A percentile compares a stretch with the other conserved stretches of the same genome.
Evolutionary conservation across 2,888 invertebrate genomes (phyloP).

Genomic region (Galeopsomyia nigrocyanea): DNA sequence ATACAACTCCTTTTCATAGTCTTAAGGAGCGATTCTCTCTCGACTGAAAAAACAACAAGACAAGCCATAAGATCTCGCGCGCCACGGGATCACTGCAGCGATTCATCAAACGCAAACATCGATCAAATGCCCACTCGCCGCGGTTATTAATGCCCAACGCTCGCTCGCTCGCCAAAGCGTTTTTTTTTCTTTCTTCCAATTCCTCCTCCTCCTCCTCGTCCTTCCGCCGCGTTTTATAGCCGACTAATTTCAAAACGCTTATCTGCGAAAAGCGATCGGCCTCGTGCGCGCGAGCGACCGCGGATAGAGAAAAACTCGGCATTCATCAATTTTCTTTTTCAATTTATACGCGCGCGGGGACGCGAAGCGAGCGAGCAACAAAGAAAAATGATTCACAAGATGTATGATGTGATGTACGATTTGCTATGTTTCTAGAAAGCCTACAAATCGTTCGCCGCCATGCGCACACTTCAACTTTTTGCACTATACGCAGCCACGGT

Average conservation of each 20-base stretch:
- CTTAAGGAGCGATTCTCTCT: constrained; percentile 31
- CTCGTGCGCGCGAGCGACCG: not conserved
- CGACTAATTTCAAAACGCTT: constrained; percentile 32
- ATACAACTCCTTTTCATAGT: constrained; percentile 26
- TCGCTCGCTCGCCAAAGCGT: not conserved
- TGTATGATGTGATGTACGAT: not conserved
- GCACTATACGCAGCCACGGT: not conserved
- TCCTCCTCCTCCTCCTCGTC: not conserved
- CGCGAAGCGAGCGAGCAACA: not conserved
- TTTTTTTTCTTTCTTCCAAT: constrained; percentile 35
- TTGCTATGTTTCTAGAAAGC: constrained; percentile 9
- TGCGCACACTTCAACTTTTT: not conserved
- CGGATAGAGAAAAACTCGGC: constrained; percentile 6
- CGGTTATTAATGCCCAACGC: constrained; percentile 46
- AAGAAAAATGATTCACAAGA: not conserved
- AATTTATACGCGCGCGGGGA: not conserved
- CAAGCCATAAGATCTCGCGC: too few species aligned
- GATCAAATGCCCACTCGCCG: constrained; percentile 48
- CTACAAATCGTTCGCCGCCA: too few species aligned
- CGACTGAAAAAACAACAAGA: not conserved
- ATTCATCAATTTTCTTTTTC: constrained; percentile 31
- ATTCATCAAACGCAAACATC: constrained; percentile 43
- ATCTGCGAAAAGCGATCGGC: constrained; percentile 5
- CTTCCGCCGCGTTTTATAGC: not conserved
- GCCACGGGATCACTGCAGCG: constrained; percentile 5